Evolutionary conservation across 2,888 invertebrate species (phyloP).

Genomic region (Rambutsinella grinnellia): DNA sequence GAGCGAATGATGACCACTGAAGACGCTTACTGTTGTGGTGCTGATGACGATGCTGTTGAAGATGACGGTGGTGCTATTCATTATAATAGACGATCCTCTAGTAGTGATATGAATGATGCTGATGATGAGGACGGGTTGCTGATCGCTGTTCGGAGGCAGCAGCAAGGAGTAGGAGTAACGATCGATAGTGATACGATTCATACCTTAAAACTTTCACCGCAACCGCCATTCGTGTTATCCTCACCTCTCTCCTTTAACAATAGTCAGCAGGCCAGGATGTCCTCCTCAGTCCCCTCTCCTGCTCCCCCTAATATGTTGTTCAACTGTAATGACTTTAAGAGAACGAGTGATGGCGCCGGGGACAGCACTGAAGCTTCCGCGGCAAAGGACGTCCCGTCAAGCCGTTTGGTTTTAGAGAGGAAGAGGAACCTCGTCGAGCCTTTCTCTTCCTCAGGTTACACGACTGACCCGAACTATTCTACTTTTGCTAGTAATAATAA

Average conservation of each 20-base stretch:
- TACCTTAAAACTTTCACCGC: slow-evolving; percentile 54
- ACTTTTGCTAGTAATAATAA: slow-evolving; percentile 51
- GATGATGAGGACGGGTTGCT: slow-evolving; percentile 2
- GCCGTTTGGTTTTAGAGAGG: slow-evolving; percentile 45
- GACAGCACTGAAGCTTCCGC: no score
- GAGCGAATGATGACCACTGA: slow-evolving; percentile 35
- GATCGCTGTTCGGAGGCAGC: slow-evolving; percentile 6
- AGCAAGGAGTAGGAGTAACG: slow-evolving; percentile 26
- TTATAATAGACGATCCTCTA: slow-evolving; percentile 3
- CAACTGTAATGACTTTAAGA: no score
- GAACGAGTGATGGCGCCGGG: no score
- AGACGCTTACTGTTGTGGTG: slow-evolving; percentile 56
- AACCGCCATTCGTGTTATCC: slow-evolving; percentile 7
- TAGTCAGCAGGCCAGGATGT: slow-evolving; percentile 39
- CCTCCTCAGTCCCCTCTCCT: slow-evolving; percentile 45
- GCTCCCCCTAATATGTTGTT: no score
- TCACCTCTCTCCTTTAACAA: slow-evolving; percentile 32
- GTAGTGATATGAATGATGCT: slow-evolving; percentile 5
- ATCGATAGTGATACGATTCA: slow-evolving; percentile 48
- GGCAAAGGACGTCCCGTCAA: no score
- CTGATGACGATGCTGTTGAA: slow-evolving; percentile 52
- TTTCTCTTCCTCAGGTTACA: slow-evolving; percentile 56
- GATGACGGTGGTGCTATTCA: slow-evolving; percentile 42
- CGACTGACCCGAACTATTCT: slow-evolving; percentile 58
- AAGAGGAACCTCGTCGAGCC: slow-evolving; percentile 45